These are phyloP conservation scores for Motacilla tschutschensis DNA, from an alignment of 2,113 vertebrate species.

Conservation along the genomic window DNA sequence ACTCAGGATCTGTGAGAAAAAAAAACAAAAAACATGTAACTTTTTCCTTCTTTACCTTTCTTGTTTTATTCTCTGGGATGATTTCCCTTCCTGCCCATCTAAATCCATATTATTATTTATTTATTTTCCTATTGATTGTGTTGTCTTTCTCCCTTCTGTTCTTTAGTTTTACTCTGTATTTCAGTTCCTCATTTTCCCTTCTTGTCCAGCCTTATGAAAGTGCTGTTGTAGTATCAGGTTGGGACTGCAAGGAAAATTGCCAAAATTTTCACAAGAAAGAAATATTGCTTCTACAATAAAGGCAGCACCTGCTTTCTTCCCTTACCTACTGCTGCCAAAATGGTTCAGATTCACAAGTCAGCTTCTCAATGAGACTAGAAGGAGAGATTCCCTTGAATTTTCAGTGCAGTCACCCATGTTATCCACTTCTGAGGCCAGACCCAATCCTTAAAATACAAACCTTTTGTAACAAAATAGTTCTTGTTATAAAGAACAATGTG, in stretches of 20 bases:
- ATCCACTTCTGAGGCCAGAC: slow-evolving; percentile 1
- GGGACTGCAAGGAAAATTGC: not conserved
- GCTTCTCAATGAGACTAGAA: not conserved
- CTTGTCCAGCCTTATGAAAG: not conserved
- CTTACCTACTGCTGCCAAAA: not conserved
- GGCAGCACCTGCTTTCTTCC: not conserved
- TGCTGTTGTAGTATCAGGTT: not conserved
- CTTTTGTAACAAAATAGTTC: slow-evolving; percentile 56
- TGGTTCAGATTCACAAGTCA: not conserved
- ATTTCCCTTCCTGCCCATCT: not conserved
- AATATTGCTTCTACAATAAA: not conserved
- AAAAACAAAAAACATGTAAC: too few species aligned
- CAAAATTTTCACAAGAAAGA: not conserved
- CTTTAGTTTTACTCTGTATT: not conserved
- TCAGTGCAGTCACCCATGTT: not conserved
- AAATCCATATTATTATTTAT: not conserved
- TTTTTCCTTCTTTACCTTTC: not conserved
- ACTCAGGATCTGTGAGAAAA: not conserved
- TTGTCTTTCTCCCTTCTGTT: not conserved
- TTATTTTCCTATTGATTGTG: not conserved
- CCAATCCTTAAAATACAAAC: slow-evolving; percentile 3
- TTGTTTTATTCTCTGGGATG: not conserved
- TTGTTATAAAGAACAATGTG: slow-evolving; percentile 52
- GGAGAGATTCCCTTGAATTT: not conserved
- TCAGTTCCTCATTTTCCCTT: not conserved